These are phyloP conservation scores for Sarcophilus harrisii DNA, from an alignment of 2,797 vertebrate species.

Conservation along the genomic window DNA sequence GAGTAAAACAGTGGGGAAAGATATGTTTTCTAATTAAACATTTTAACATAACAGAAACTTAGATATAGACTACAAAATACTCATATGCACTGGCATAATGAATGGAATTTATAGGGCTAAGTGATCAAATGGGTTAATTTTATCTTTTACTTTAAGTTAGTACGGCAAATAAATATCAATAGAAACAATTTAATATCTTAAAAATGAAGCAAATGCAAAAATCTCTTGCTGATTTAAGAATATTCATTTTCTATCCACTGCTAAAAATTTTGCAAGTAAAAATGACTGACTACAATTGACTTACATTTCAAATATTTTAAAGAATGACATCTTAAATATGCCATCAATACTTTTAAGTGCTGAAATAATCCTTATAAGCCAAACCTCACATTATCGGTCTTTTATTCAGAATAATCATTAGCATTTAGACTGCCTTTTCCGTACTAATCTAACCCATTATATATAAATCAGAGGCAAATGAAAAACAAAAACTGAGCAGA, in stretches of 20 bases:
- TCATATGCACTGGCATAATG: neutral
- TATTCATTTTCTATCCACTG: slow-evolving; percentile 56
- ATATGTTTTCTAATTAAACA: neutral
- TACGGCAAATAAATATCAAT: slow-evolving; percentile 62
- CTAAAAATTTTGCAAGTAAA: slow-evolving; percentile 60
- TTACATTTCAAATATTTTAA: slow-evolving; percentile 72
- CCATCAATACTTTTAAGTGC: slow-evolving; percentile 68
- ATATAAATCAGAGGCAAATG: slow-evolving; percentile 68
- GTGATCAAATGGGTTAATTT: slow-evolving; percentile 11
- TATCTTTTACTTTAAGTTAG: slow-evolving; percentile 31
- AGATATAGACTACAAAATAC: neutral
- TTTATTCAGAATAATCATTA: slow-evolving; percentile 76
- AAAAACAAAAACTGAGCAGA: slow-evolving; percentile 52
- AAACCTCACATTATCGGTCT: slow-evolving; percentile 28
- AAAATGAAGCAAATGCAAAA: slow-evolving; percentile 67
- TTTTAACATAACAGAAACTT: slow-evolving; percentile 5
- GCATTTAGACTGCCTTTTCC: slow-evolving; percentile 78
- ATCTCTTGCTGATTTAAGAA: slow-evolving; percentile 39
- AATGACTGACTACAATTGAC: slow-evolving; percentile 53
- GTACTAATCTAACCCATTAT: slow-evolving; percentile 57
- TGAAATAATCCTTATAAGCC: slow-evolving; percentile 68
- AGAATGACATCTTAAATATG: slow-evolving; percentile 63
- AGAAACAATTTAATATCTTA: slow-evolving; percentile 53
- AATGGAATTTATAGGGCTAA: slow-evolving; percentile 44
- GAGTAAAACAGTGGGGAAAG: slow-evolving; percentile 45